Percentiles rank a stretch among this genome's conserved stretches.
phyloP scores from a whole-genome alignment of 2,113 vertebrate genomes.

The Trogon melanurus region DNA sequence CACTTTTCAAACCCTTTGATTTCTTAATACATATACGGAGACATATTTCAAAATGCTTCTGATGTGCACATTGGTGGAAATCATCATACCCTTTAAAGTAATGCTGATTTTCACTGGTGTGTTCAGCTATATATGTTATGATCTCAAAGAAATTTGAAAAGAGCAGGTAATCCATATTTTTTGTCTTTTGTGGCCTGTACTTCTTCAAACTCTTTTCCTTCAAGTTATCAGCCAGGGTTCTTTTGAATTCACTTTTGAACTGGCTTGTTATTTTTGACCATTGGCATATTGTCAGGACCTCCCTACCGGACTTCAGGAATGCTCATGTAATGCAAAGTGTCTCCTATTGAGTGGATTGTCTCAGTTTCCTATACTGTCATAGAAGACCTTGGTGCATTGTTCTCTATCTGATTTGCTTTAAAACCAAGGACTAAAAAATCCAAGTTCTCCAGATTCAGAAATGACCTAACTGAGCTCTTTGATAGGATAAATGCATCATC shows the following conservation, averaged over 20 bases:
- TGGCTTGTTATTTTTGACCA: background rate
- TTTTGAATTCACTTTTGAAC: background rate
- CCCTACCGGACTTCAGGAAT: background rate
- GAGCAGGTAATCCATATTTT: background rate
- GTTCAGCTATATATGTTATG: background rate
- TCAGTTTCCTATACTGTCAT: background rate
- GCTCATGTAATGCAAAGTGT: background rate
- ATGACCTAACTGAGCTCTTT: background rate
- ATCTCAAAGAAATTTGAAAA: background rate
- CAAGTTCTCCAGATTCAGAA: background rate
- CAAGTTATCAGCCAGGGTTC: background rate
- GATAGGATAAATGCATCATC: background rate
- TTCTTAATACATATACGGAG: background rate
- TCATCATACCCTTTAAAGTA: background rate
- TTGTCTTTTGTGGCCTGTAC: background rate
- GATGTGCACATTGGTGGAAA: background rate
- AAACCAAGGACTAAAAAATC: background rate
- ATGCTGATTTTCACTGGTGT: background rate
- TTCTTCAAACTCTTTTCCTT: background rate
- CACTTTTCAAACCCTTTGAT: background rate
- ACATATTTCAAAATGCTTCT: background rate
- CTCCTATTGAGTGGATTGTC: background rate
- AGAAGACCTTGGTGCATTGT: background rate
- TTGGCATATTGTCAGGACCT: background rate
- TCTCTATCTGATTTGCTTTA: background rate